phyloP scores from a whole-genome alignment of 2,888 invertebrate genomes.

The Biston betularia region DNA sequence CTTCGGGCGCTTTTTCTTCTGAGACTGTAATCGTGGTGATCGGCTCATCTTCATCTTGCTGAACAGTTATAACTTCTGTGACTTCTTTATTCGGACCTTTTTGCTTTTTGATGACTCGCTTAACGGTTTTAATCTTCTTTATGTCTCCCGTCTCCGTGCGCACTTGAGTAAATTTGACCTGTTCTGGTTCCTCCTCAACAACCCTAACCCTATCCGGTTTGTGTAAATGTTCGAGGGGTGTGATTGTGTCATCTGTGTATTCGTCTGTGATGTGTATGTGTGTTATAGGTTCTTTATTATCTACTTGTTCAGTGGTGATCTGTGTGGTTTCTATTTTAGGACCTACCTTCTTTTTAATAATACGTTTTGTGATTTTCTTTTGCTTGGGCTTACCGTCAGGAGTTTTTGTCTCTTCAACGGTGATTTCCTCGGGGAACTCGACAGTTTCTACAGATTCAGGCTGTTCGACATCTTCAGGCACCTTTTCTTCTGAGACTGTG shows the following conservation, averaged over 20 bases:
- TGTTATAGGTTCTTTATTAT: not conserved
- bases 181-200: not conserved
- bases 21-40: not conserved
- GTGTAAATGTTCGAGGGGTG: not conserved
- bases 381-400: slow-evolving; percentile 2
- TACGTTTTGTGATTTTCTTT: slow-evolving; percentile 34
- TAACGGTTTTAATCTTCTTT: not conserved
- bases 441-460: slow-evolving; percentile 9
- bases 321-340: slow-evolving; percentile 47
- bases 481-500: slow-evolving; percentile 4
- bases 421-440: slow-evolving; percentile 39
- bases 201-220: not conserved
- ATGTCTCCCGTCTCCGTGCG: not conserved
- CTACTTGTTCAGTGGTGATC: slow-evolving; percentile 36
- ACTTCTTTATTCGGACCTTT: not conserved
- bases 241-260: slow-evolving; percentile 1
- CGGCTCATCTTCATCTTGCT: not conserved
- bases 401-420: slow-evolving; percentile 38
- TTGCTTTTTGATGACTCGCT: not conserved
- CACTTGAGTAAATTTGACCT: not conserved
- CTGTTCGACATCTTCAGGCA: not conserved
- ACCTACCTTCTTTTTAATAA: slow-evolving; percentile 56
- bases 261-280: not conserved
- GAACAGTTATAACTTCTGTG: slow-evolving; percentile 1
- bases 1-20: not conserved